These are phyloP conservation scores for Corythornis vintsioides DNA, from an alignment of 2,113 vertebrate species.

Conservation along the genomic window DNA sequence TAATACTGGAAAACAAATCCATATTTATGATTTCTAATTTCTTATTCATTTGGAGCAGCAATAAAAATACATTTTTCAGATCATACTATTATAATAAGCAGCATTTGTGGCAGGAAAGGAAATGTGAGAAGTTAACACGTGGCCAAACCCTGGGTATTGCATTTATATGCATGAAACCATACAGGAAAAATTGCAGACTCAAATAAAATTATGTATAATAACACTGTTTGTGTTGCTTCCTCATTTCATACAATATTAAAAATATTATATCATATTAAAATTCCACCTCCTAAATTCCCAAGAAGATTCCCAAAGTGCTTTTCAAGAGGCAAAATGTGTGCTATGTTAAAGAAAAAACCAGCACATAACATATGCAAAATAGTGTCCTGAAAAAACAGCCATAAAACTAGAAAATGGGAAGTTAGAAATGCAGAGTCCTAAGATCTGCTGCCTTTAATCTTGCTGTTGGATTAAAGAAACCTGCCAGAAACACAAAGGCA, in stretches of 20 bases:
- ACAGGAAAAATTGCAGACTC: slow-evolving; percentile 49
- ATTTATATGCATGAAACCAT: slow-evolving; percentile 59
- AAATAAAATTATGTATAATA: slow-evolving; percentile 47
- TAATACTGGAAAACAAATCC: slow-evolving; percentile 35
- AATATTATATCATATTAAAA: slow-evolving; percentile 33
- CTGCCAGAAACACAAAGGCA: neutral
- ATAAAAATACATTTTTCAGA: slow-evolving; percentile 61
- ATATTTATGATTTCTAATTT: slow-evolving; percentile 32
- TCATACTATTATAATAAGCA: slow-evolving; percentile 58
- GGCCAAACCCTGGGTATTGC: slow-evolving; percentile 26
- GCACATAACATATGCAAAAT: neutral
- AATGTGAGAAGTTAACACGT: slow-evolving; percentile 59
- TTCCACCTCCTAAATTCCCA: neutral
- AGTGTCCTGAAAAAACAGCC: neutral
- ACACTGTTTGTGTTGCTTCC: slow-evolving; percentile 3
- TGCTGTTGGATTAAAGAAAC: neutral
- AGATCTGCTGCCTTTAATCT: neutral
- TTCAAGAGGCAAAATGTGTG: neutral
- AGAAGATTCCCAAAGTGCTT: neutral
- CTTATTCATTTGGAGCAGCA: slow-evolving; percentile 28
- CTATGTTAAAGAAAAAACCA: neutral
- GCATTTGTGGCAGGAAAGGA: slow-evolving; percentile 51
- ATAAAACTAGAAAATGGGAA: neutral
- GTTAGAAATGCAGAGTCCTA: neutral
- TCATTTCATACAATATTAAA: slow-evolving; percentile 38